Base-by-base conservation (phyloP, 2,888 invertebrate species). In the Xanthia icteritia region DNA sequence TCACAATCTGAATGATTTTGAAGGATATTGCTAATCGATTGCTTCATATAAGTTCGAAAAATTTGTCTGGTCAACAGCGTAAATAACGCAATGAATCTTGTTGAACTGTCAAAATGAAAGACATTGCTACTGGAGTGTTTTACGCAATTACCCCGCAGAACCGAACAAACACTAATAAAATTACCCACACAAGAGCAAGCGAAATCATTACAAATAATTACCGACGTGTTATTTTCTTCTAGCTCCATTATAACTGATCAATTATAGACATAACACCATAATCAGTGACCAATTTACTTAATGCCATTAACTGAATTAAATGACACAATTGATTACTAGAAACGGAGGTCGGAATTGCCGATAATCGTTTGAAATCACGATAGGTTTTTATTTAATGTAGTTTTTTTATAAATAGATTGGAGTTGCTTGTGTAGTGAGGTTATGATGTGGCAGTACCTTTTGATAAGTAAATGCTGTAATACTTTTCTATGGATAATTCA, bases 271-370 rank as follows among this genome's bases (percentile, higher is more conserved):
- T 94, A 94, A 94, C 93, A 94, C 95, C 91, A 91, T 93, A 95
- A 96, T 94, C 90, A 93, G 91, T 81, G 86, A 81, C 84, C 93
- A 92, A 96, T 96, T 95, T 94, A 91, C 87, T 89, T 94, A 95
- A 95, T 94, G 89, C 90, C 93, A 94, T 95, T 95, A 95, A 95
- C 92, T 94, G 87, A 92, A 93, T 93, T 93, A 94, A 92, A 91
- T 89, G 91, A 91, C 92, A 93, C 92, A 94, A 94, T 93, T 93
- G 93, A 95, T 94, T 94, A 94, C 92, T 89, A 92, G 94, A 93
- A 94, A 92, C 92, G 92, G 79, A 92, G 93, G 93, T 92, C 91
- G 89, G 89, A 91, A 94, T 93, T 93, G 92, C 84, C 84, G 81
- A 87, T 85, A 94, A 94, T 94, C 88, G 92, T 85, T 90, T 86